These are phyloP conservation scores for Athene cunicularia DNA, from an alignment of 2,113 vertebrate species.

Conservation along the genomic window DNA sequence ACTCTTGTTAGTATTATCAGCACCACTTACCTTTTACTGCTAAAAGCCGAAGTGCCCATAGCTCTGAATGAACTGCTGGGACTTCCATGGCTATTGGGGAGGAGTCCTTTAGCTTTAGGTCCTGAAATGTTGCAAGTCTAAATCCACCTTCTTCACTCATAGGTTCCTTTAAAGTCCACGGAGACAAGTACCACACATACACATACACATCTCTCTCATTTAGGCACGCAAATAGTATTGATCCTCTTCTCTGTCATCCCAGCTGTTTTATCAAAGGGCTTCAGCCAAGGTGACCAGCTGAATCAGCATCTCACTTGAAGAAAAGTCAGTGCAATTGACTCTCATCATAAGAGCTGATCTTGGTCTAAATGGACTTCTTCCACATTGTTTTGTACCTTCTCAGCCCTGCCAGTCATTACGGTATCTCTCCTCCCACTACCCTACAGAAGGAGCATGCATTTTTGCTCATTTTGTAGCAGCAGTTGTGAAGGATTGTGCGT, in stretches of 20 bases:
- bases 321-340: background rate
- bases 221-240: too few relatives aligned
- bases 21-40: background rate
- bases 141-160: rapidly evolving
- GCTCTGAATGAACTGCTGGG: background rate
- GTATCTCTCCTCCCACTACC: background rate
- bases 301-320: background rate
- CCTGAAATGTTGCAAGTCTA: background rate
- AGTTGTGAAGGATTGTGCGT: background rate
- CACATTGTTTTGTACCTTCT: background rate
- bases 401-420: rapidly evolving
- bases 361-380: background rate
- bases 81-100: rapidly evolving
- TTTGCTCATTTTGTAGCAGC: background rate
- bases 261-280: background rate
- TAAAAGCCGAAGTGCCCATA: background rate
- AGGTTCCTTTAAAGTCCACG: rapidly evolving
- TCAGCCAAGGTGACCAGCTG: background rate
- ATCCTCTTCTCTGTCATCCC: background rate
- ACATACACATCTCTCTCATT: background rate
- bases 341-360: background rate
- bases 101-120: background rate
- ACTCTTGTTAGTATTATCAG: background rate
- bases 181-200: too few relatives aligned
- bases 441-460: rapidly evolving